These are phyloP conservation scores for Eumaeus atala DNA, from an alignment of 1,140 invertebrate genomes.

Conservation along the genomic window DNA sequence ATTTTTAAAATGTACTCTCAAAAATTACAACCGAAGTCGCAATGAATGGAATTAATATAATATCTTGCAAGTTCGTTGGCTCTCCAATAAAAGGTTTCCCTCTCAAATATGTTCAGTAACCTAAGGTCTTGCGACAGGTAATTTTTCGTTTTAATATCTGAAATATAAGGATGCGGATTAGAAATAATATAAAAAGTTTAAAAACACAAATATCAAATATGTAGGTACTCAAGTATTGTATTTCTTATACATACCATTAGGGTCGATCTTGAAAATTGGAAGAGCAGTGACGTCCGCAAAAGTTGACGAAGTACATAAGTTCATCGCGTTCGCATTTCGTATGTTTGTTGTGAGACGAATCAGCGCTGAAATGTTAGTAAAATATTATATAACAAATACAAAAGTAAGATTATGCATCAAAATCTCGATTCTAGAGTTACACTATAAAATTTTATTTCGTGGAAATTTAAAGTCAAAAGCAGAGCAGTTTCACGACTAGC, in stretches of 20 bases:
- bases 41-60: constrained; percentile 37
- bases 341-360: constrained; percentile 41
- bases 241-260: constrained; percentile 33
- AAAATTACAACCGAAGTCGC: constrained; percentile 43
- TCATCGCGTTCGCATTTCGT: constrained; percentile 22
- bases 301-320: constrained; percentile 32
- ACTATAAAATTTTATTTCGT: not conserved
- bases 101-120: constrained; percentile 41
- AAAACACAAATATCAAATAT: not conserved
- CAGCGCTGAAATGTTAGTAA: not conserved
- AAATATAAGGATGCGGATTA: constrained; percentile 12
- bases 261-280: constrained; percentile 37
- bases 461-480: not conserved
- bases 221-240: not conserved
- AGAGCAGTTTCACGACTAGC: no score
- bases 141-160: constrained; percentile 38
- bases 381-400: not conserved
- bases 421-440: no score
- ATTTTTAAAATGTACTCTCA: no score
- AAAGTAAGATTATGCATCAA: not conserved
- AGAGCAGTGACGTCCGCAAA: constrained; percentile 42
- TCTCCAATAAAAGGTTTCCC: constrained; percentile 38
- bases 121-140: constrained; percentile 39
- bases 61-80: constrained; percentile 28
- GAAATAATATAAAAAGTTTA: not conserved